phyloP scores from a whole-genome alignment of 2,113 vertebrate species.

The Catagonus wagneri region DNA sequence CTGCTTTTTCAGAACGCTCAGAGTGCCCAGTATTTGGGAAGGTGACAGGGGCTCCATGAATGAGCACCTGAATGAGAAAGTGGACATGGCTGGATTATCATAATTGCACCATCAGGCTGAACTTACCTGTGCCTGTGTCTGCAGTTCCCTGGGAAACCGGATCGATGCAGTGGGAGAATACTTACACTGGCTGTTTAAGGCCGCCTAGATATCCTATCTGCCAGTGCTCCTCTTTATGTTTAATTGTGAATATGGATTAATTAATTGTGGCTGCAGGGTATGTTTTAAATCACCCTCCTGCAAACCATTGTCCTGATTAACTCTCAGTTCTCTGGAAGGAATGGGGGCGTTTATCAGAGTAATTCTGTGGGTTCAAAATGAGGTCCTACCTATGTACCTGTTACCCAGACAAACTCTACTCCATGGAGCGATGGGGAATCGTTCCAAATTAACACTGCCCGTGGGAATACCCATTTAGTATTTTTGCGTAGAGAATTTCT shows the following conservation, averaged over 20 bases:
- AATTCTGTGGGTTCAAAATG: conserved; percentile 18
- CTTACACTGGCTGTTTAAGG: neutral
- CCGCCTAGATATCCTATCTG: neutral
- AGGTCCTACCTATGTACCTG: neutral
- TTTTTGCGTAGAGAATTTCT: conserved; percentile 1
- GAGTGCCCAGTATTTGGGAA: neutral
- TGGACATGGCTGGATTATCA: neutral
- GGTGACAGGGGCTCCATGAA: neutral
- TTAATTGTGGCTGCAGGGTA: conserved; percentile 56
- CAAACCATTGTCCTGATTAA: neutral
- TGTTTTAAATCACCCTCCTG: conserved; percentile 33
- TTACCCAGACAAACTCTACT: neutral
- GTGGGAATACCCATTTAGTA: neutral
- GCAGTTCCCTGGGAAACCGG: neutral
- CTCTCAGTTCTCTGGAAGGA: conserved; percentile 50
- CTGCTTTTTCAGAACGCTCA: neutral
- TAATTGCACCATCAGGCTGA: neutral
- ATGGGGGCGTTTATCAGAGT: neutral
- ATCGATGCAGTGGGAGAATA: neutral
- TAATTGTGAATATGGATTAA: conserved; percentile 53
- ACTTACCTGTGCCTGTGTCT: neutral
- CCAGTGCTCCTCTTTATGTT: conserved; percentile 41
- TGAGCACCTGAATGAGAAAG: neutral
- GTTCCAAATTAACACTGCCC: neutral
- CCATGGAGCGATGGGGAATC: neutral